These are phyloP conservation scores for Enoplosus armatus DNA, from an alignment of 2,797 vertebrate genomes.

Conservation along the genomic window DNA sequence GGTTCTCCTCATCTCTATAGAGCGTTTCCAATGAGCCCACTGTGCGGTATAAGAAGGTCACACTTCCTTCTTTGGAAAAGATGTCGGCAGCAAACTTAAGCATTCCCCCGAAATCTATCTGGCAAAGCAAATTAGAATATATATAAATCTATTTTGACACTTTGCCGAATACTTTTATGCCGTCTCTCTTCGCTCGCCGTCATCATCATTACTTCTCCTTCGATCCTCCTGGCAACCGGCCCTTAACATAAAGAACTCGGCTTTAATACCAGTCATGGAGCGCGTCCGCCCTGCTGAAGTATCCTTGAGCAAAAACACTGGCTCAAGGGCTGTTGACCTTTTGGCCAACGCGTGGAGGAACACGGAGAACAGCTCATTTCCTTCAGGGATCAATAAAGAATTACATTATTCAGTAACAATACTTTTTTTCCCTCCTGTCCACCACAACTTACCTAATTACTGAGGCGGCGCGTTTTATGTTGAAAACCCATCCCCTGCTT, in stretches of 20 bases:
- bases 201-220: neutral
- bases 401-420: neutral
- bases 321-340: neutral
- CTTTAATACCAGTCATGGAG: neutral
- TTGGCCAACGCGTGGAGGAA: neutral
- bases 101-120: neutral
- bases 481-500: neutral
- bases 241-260: neutral
- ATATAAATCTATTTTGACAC: no score
- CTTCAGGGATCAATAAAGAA: conserved; percentile 8
- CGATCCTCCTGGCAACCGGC: neutral
- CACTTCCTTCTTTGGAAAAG: neutral
- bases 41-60: neutral
- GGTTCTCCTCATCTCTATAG: neutral
- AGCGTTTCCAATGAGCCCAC: no score
- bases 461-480: neutral
- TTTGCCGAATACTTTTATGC: no score
- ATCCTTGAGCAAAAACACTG: neutral
- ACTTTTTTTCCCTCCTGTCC: neutral
- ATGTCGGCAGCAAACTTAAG: neutral
- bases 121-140: neutral
- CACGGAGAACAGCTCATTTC: neutral
- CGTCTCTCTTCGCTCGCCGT: neutral
- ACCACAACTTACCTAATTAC: conserved; percentile 9
- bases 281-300: neutral